Base-by-base conservation (phyloP, 2,113 vertebrate genomes). In the Alethe castanea region DNA sequence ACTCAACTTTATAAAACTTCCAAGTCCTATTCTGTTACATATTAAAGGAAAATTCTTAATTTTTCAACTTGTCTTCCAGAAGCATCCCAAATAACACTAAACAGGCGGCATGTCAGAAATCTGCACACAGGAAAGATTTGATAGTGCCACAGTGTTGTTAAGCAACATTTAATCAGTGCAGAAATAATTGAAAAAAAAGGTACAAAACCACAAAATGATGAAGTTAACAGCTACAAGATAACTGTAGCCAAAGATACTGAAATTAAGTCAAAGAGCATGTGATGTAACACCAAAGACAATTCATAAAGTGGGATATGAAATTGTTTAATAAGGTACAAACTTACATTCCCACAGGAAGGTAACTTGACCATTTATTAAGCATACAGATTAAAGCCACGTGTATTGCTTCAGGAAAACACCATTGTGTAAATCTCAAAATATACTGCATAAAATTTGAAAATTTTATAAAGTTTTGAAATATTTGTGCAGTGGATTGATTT, bases 261-360 rank as follows among this genome's bases (percentile, higher is more conserved):
- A 70, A 35, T 7, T 11, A 11, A 60, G 11, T 35, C 2, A 2
- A 59, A 44, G 0, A 14, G 19, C 20, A 28, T 2, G 12, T 8
- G 12, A 45, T 15, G 40, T 18, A 66, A 48, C 38, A 70, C 8
- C 47, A 28, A 79, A n/a, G 15, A n/a, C 14, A 66, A 56, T 50
- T 33, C 12, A 8, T 48, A 4, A 72, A n/a, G 42, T 0, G 1
- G 23, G 59, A 19, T 33, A 45, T 4, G 13, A 50, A 76, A 57
- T 6, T 12, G 14, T 42, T 94, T 52, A 56, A 52, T n/a, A n/a
- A 70, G 38, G 29, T 70, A 36, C 9, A 38, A 73, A 47, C 3
- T 35, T n/a, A 35, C 36, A 71, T 33, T 69, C 29, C 35, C 11
- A 5, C 20, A 35, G 22, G 14, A 86, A 44, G 24, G n/a, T 56